A percentile compares a stretch with the other conserved stretches of the same genome.
These are phyloP conservation scores for Tetraodon nigroviridis DNA, from an alignment of 2,113 vertebrate species.

Conservation along the genomic window DNA sequence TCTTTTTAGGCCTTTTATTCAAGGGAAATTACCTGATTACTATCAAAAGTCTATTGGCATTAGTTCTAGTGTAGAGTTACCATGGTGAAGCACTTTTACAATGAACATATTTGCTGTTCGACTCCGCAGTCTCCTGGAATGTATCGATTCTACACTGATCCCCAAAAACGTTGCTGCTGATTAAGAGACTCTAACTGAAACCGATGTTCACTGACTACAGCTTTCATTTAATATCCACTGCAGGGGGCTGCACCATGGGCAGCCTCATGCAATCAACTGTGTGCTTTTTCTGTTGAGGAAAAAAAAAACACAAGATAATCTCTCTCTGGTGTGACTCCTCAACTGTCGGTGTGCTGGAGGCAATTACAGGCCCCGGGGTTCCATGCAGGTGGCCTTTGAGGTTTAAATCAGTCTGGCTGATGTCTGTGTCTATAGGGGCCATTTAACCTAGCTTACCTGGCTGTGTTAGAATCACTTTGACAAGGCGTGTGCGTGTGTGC, in stretches of 20 bases:
- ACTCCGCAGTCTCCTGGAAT: neutral
- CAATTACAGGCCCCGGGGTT: constrained; percentile 55
- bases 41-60: no score
- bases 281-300: constrained; percentile 35
- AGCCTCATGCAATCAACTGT: constrained; percentile 48
- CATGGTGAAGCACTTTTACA: neutral
- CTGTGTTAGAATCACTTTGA: constrained; percentile 19
- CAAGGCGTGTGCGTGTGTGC: neutral
- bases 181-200: constrained; percentile 17
- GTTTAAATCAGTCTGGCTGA: constrained; percentile 52
- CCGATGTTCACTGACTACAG: constrained; percentile 1
- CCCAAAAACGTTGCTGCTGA: constrained; percentile 16
- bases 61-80: no score
- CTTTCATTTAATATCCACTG: constrained; percentile 39
- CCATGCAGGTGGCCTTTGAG: constrained; percentile 54
- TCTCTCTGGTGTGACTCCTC: constrained; percentile 50
- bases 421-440: constrained; percentile 30
- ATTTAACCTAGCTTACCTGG: constrained; percentile 52
- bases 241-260: constrained; percentile 24
- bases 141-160: constrained; percentile 15
- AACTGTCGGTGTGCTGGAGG: constrained; percentile 52
- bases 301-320: constrained; percentile 52
- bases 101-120: neutral
- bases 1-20: no score
- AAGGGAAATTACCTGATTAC: no score